These are phyloP conservation scores for Hydrocynus forskahlii DNA, from an alignment of 2,797 vertebrate species.

Conservation along the genomic window DNA sequence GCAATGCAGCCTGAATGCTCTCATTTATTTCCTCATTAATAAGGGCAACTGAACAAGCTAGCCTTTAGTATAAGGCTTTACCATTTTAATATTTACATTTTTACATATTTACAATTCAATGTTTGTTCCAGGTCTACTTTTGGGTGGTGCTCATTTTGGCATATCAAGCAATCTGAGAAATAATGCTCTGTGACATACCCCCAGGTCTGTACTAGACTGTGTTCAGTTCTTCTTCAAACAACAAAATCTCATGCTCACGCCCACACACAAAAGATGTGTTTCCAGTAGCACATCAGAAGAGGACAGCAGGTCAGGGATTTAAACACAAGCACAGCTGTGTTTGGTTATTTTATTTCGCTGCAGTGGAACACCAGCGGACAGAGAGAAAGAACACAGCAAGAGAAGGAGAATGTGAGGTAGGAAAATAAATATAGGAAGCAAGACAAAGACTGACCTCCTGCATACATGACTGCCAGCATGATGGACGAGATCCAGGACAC, in stretches of 20 bases:
- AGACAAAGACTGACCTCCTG: conserved; percentile 83
- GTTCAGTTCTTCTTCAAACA: neutral
- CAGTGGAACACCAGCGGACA: neutral
- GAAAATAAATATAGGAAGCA: neutral
- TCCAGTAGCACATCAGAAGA: conserved; percentile 3
- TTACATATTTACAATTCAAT: too few relatives aligned
- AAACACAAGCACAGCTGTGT: conserved; percentile 33
- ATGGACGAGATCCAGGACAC: conserved; percentile 99
- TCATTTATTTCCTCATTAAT: too few relatives aligned
- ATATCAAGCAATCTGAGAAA: too few relatives aligned
- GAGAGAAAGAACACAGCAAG: neutral
- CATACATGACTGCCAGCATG: conserved; percentile 97
- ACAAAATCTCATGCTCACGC: neutral
- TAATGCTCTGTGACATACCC: too few relatives aligned
- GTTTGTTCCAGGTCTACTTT: too few relatives aligned
- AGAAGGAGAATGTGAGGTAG: neutral
- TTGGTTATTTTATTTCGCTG: conserved; percentile 23
- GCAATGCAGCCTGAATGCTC: too few relatives aligned
- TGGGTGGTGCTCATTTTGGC: too few relatives aligned
- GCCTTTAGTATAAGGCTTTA: too few relatives aligned
- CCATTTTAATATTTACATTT: too few relatives aligned
- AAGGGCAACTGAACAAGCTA: too few relatives aligned
- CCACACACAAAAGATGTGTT: conserved; percentile 4
- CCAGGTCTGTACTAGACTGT: neutral
- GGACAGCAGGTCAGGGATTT: conserved; percentile 13